Evolutionary conservation across 2,113 vertebrate genomes (phyloP).

Genomic region (Psammodynastes pulverulentus): DNA sequence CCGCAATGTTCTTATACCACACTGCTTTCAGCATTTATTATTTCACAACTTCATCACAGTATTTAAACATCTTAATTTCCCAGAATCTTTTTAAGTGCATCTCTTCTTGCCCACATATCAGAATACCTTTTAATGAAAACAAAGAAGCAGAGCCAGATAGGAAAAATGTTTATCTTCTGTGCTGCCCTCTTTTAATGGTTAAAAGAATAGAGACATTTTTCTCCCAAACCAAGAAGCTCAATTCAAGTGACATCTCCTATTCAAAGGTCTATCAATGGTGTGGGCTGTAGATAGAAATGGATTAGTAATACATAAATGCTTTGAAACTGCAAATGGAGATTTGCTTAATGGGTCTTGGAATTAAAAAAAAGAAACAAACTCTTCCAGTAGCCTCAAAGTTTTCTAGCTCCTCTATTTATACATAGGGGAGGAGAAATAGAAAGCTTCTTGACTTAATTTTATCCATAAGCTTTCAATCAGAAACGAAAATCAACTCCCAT

Average conservation of each 20-base stretch:
- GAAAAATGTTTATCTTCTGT: neutral
- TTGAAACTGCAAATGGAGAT: neutral
- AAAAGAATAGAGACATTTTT: neutral
- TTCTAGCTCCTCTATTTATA: neutral
- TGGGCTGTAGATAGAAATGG: neutral
- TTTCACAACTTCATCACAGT: constrained; percentile 22
- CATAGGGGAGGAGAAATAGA: neutral
- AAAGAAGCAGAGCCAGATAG: neutral
- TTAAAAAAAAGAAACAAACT: constrained; percentile 14
- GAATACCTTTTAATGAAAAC: neutral
- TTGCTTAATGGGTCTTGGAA: neutral
- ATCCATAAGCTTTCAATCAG: constrained; percentile 19
- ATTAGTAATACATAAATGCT: neutral
- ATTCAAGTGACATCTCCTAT: neutral
- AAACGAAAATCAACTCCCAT: neutral
- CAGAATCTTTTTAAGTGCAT: neutral
- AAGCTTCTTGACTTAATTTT: neutral
- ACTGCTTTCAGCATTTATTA: neutral
- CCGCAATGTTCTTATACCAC: constrained; percentile 22
- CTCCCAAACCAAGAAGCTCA: constrained; percentile 6
- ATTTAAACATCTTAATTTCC: constrained; percentile 34
- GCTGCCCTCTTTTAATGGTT: neutral
- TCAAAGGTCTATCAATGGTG: constrained; percentile 13
- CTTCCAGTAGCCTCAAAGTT: neutral
- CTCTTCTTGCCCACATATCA: neutral